A percentile compares a stretch with the other conserved stretches of the same genome.
phyloP scores from a whole-genome alignment of 2,797 vertebrate genomes.

The Bufotes viridis region DNA sequence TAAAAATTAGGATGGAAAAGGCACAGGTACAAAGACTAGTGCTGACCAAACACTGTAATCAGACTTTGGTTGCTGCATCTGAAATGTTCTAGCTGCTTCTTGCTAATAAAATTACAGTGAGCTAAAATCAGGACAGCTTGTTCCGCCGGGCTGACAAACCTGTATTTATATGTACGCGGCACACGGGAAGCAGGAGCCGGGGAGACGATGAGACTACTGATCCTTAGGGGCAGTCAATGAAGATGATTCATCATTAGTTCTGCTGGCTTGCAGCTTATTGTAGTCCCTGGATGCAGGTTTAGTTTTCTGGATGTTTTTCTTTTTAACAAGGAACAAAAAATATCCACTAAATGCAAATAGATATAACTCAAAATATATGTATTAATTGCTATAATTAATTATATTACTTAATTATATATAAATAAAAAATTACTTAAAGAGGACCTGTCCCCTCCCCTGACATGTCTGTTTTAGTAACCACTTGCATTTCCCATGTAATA shows the following conservation, averaged over 20 bases:
- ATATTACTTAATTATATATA: too few species aligned
- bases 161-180: conserved; percentile 7
- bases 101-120: conserved; percentile 29
- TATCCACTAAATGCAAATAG: too few species aligned
- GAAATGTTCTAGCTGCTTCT: conserved; percentile 37
- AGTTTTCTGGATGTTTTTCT: too few species aligned
- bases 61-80: conserved; percentile 23
- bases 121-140: conserved; percentile 19
- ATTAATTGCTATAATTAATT: too few species aligned
- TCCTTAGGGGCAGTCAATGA: not conserved
- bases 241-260: not conserved
- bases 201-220: not conserved
- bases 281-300: not conserved
- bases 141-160: conserved; percentile 7
- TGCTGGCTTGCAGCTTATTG: not conserved
- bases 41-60: conserved; percentile 19
- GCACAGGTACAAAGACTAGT: not conserved
- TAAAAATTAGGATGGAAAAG: not conserved
- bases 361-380: too few species aligned
- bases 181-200: not conserved
- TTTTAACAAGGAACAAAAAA: too few species aligned
- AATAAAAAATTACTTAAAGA: too few species aligned
- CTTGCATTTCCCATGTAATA: too few species aligned
- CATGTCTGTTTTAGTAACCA: too few species aligned
- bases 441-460: too few species aligned